These are phyloP conservation scores for Leptobrachium ailaonicum DNA, from an alignment of 2,113 vertebrate genomes.

Conservation along the genomic window DNA sequence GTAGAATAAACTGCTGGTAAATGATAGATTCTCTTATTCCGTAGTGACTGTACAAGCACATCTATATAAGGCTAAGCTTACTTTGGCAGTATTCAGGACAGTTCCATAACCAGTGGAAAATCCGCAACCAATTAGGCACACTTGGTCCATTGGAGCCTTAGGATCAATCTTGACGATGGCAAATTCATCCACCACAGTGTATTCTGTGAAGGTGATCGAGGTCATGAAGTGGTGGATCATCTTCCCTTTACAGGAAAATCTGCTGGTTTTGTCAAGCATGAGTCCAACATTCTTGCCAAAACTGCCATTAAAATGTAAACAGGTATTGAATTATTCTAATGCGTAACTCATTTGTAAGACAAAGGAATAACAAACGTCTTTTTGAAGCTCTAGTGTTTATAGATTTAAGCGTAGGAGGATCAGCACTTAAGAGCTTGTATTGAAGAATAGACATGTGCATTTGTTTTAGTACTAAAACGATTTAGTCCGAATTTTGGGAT, in stretches of 20 bases:
- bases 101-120: conserved; percentile 78
- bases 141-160: conserved; percentile 71
- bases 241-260: conserved; percentile 79
- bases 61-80: conserved; percentile 43
- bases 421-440: no score
- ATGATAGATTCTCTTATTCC: no score
- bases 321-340: no score
- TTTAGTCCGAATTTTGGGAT: no score
- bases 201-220: conserved; percentile 80
- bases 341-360: no score
- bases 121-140: conserved; percentile 76
- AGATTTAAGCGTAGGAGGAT: no score
- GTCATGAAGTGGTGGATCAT: conserved; percentile 76
- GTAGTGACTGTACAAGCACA: no score
- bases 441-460: no score
- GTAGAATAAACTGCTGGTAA: no score
- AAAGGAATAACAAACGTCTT: no score
- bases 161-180: conserved; percentile 72
- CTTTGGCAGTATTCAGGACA: conserved; percentile 76
- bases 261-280: conserved; percentile 54
- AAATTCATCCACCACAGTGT: conserved; percentile 76
- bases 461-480: no score
- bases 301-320: conserved; percentile 12
- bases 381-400: no score
- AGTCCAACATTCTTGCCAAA: conserved; percentile 12